Conservation (phyloP, 2,888 invertebrate species). For the Limenitis camilla region DNA sequence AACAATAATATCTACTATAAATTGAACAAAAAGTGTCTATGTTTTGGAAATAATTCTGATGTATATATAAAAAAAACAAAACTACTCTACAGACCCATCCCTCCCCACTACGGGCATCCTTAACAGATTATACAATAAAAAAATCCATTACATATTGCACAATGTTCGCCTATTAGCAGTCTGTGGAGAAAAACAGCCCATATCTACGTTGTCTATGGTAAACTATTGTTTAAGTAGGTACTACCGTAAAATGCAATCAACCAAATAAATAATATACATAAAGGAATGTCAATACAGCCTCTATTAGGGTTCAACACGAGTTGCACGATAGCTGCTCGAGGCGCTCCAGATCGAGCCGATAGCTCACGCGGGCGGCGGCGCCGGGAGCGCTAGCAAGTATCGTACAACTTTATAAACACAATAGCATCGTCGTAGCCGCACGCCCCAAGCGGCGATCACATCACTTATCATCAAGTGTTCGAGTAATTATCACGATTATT, state of each 20-base stretch:
- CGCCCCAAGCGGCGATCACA: slow-evolving; percentile 64
- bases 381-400: slow-evolving; percentile 2
- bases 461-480: slow-evolving; percentile 49
- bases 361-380: background rate
- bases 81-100: slow-evolving; percentile 41
- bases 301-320: slow-evolving; percentile 22
- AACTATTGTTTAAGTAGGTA: slow-evolving; percentile 37
- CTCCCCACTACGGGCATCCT: slow-evolving; percentile 43
- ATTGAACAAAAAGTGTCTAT: slow-evolving; percentile 34
- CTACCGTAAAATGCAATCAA: slow-evolving; percentile 38
- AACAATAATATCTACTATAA: background rate
- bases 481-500: slow-evolving; percentile 45
- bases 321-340: slow-evolving; percentile 13
- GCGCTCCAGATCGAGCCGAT: background rate
- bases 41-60: slow-evolving; percentile 34
- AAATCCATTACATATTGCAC: slow-evolving; percentile 45
- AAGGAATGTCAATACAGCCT: slow-evolving; percentile 56
- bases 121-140: slow-evolving; percentile 41
- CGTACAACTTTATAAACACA: slow-evolving; percentile 19
- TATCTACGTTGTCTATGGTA: slow-evolving; percentile 53
- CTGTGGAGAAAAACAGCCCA: slow-evolving; percentile 59
- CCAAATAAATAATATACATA: slow-evolving; percentile 37
- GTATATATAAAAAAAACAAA: slow-evolving; percentile 25
- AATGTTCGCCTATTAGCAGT: slow-evolving; percentile 41
- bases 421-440: slow-evolving; percentile 42